Evolutionary conservation across 1,140 invertebrate genomes (phyloP), one percentile per base, ranked within the genome.

Genomic region (Formica selysi): DNA sequence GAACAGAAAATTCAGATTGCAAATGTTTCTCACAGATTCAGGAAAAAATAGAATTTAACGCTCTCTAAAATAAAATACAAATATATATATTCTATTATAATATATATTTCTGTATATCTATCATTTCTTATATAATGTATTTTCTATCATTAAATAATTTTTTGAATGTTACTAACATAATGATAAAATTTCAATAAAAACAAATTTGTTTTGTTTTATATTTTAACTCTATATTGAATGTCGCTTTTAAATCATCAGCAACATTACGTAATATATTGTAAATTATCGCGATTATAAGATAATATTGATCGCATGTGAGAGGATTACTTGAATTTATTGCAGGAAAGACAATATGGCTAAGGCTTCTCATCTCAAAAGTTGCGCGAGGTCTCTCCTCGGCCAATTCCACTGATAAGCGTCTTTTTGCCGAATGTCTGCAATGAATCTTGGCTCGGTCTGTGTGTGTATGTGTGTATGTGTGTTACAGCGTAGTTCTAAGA

Each of bases 401-500:
- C 85, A 68, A 90, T 90, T 32, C 51, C 11, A n/a, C 80, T 68
- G 80, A 89, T 90, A 89, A 90, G 83, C 88, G 88, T 68, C 80
- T 90, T 89, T 85, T 70, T 86, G 76, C n/a, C 86, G 70, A 78
- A 70, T 29, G 68, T 76, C 89, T 22, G 74, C 85, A 76, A 90
- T 87, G 89, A 91, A 89, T 90, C 80, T 88, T 54, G 73, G 74
- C 86, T 86, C 78, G 88, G 73, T 51, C 48, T 51, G 16, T 51
- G 48, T 51, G 4, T 13, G 44, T 48, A 11, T 48, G 16, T 51
- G 48, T 51, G 16, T 51, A 4, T 51, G 48, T 86, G 59, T 86
- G 89, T 84, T 80, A 76, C 83, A 67, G 61, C 80, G 83, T 70
- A 85, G 83, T 78, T 85, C 64, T 84, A 57, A 78, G 83, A 91